Evolutionary conservation across 2,113 vertebrate species (phyloP).

Genomic region (Leptodactylus fuscus): DNA sequence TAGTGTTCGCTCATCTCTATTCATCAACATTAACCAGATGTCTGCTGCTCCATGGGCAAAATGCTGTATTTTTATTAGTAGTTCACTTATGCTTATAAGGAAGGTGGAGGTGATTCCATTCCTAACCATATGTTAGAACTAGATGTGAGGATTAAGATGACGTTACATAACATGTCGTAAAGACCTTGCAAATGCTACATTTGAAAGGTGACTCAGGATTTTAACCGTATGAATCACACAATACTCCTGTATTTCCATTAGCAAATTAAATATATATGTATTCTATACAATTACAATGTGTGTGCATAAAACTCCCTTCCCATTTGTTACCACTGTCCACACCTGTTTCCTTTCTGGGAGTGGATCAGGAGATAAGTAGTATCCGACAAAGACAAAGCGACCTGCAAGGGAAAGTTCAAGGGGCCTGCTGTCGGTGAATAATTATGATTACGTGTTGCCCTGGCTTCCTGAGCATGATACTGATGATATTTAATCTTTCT

Average conservation of each 20-base stretch:
- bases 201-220: not conserved
- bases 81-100: too few species aligned
- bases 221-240: not conserved
- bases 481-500: slow-evolving; percentile 62
- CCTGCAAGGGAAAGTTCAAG: slow-evolving; percentile 61
- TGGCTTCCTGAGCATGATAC: slow-evolving; percentile 45
- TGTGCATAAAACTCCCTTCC: slow-evolving; percentile 52
- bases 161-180: not conserved
- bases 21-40: too few species aligned
- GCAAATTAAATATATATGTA: slow-evolving; percentile 39
- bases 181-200: not conserved
- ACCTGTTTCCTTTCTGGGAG: slow-evolving; percentile 60
- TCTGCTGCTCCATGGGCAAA: too few species aligned
- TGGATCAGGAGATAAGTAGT: slow-evolving; percentile 58
- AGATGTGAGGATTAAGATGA: too few species aligned
- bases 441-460: slow-evolving; percentile 60
- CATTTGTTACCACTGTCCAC: slow-evolving; percentile 42
- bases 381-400: slow-evolving; percentile 37
- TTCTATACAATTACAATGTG: slow-evolving; percentile 44
- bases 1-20: too few species aligned
- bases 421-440: slow-evolving; percentile 62
- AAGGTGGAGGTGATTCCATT: too few species aligned
- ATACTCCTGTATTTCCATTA: not conserved
- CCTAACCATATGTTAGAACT: too few species aligned
- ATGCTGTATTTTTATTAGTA: too few species aligned